These are phyloP conservation scores for Scartelaos histophorus DNA, from an alignment of 2,113 vertebrate genomes.

Conservation along the genomic window DNA sequence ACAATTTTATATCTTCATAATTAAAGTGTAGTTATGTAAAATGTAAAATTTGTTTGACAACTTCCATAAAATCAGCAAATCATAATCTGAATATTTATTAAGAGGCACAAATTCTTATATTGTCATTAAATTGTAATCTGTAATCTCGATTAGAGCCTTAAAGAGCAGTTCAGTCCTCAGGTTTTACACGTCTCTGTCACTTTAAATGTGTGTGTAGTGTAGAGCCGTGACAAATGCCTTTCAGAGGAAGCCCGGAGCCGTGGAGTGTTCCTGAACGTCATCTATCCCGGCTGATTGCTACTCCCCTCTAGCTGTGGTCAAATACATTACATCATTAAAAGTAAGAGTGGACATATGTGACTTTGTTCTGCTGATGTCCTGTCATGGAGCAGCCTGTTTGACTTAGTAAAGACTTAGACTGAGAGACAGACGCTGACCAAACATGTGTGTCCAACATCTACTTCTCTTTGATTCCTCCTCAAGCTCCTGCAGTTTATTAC, in stretches of 20 bases:
- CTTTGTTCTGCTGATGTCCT: constrained; percentile 69
- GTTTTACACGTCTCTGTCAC: neutral
- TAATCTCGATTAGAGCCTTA: neutral
- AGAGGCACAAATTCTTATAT: neutral
- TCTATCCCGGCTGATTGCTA: constrained; percentile 73
- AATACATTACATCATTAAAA: constrained; percentile 75
- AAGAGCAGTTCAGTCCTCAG: neutral
- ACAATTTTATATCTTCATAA: too few species aligned
- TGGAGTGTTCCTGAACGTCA: constrained; percentile 69
- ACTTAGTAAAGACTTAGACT: constrained; percentile 73
- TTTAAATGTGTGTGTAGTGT: constrained; percentile 57
- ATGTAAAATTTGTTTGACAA: too few species aligned
- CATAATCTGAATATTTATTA: too few species aligned
- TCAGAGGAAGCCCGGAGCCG: constrained; percentile 62
- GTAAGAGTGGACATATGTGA: constrained; percentile 69
- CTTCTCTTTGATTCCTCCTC: constrained; percentile 8
- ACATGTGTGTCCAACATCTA: constrained; percentile 59
- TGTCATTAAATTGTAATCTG: neutral
- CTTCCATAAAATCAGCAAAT: too few species aligned
- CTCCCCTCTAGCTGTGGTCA: constrained; percentile 55
- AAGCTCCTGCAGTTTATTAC: constrained; percentile 41
- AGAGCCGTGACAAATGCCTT: constrained; percentile 80
- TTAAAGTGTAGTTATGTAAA: too few species aligned
- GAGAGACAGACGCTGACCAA: constrained; percentile 60
- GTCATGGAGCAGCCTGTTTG: constrained; percentile 66